Conservation (phyloP, 1,140 invertebrate genomes). For the Ridgeia piscesae region DNA sequence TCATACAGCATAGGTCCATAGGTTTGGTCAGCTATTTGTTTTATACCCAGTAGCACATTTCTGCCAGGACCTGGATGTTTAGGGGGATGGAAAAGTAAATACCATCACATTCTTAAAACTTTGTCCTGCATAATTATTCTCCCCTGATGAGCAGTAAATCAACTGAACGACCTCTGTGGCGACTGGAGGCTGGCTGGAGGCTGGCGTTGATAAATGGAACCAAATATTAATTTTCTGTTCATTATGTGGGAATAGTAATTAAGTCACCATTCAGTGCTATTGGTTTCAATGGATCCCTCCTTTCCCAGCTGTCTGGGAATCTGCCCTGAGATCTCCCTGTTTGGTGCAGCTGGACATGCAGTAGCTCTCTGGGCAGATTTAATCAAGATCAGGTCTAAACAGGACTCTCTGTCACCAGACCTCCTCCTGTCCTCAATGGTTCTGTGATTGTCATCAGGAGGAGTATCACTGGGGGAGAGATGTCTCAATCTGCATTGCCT, state of each 20-base stretch:
- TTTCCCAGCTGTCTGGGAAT: not conserved
- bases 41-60: not conserved
- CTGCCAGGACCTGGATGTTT: not conserved
- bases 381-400: not conserved
- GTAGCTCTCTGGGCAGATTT: not conserved
- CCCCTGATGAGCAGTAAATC: not conserved
- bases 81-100: not conserved
- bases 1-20: too few relatives aligned
- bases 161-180: not conserved
- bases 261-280: not conserved
- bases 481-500: too few relatives aligned
- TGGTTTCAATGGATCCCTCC: not conserved
- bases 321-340: not conserved
- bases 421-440: not conserved
- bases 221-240: not conserved
- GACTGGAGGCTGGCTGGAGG: not conserved
- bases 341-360: not conserved
- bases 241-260: not conserved
- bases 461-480: not conserved
- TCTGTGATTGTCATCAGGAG: not conserved
- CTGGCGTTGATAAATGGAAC: not conserved
- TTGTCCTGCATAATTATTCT: not conserved
- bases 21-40: not conserved
- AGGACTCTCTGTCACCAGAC: not conserved
- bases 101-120: not conserved